A percentile compares a stretch with the other conserved stretches of the same genome.
These are phyloP conservation scores for Pocillopora grandis DNA, from an alignment of 92 coral and sea anemone genomes.

Conservation along the genomic window DNA sequence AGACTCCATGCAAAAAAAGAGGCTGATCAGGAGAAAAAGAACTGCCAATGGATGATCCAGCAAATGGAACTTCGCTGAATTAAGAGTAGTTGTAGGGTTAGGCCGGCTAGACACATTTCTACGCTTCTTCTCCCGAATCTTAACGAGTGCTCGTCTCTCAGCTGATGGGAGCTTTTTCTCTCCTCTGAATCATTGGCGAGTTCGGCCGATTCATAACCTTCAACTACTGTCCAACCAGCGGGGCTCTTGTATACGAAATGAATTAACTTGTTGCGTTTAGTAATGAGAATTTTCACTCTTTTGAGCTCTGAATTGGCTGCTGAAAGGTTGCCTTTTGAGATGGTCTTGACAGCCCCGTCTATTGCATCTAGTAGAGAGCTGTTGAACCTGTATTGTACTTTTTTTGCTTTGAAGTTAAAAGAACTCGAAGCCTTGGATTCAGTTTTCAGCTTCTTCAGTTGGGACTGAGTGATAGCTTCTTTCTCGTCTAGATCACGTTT, in stretches of 20 bases:
- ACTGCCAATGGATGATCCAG: background rate
- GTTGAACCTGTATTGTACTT: background rate
- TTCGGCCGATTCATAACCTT: constrained; percentile 51
- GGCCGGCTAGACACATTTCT: constrained; percentile 9
- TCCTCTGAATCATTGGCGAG: constrained; percentile 43
- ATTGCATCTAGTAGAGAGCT: background rate
- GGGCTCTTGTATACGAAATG: constrained; percentile 42
- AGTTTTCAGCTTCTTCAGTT: background rate
- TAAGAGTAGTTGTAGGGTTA: background rate
- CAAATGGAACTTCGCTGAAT: background rate
- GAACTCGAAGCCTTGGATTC: background rate
- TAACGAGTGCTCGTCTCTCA: constrained; percentile 42
- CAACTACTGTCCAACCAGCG: constrained; percentile 44
- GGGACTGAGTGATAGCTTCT: background rate
- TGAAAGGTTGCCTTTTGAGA: too few relatives aligned
- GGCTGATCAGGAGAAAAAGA: background rate
- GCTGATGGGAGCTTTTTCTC: constrained; percentile 48
- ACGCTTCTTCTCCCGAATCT: constrained; percentile 32
- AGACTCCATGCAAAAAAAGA: constrained; percentile 14
- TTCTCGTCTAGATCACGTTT: background rate
- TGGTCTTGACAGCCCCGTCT: too few relatives aligned
- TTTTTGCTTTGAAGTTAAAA: background rate
- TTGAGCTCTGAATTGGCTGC: too few relatives aligned
- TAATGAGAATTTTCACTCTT: background rate
- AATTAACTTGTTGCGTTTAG: constrained; percentile 34